Base-by-base conservation (phyloP, 1,140 invertebrate genomes). In the Battus philenor region DNA sequence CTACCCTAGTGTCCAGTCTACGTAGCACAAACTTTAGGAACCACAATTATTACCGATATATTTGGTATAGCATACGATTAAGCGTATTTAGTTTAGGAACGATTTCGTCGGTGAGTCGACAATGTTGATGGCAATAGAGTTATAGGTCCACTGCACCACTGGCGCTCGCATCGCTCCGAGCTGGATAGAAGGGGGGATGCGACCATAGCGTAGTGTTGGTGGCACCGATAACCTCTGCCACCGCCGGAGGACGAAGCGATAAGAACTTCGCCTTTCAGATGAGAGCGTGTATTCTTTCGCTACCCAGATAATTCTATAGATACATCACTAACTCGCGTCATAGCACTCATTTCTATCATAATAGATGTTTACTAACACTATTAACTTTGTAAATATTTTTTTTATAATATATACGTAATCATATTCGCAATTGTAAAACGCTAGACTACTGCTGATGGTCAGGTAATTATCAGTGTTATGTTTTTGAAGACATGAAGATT, bases 181-280 rank as follows among this genome's bases (percentile, higher is more conserved):
- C 49, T 59, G 72, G 63, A 50, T 49, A 57, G 63, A 56, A 62
- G 67, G 59, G 62, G 66, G 71, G 64, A 50, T 58, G 55, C 26
- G 49, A 39, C 12, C 31, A 59, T 62, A 32, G 63, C 12, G 29
- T 30, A 11, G 29, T 30, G 29, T 30, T 64, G 58, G 57, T 55
- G 63, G 53, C 41, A 53, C 34, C 34, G 77, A 81, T 81, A 81
- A 81, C 76, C 76, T 74, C 53, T 68, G 72, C 53, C 61, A 49
- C 59, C 48, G 57, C 45, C 66, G 60, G 72, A 72, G 70, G 72
- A 75, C 70, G 59, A 39, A 56, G 48, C 41, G 75, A 80, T 80
- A 80, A 76, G 61, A 60, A 38, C 44, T 43, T 47, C 63, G 68
- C 64, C 71, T 73, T 77, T 73, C 50, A 63, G 68, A 71, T 54